Base-by-base conservation (phyloP, 2,888 invertebrate genomes). In the Cyclophora albipunctata region DNA sequence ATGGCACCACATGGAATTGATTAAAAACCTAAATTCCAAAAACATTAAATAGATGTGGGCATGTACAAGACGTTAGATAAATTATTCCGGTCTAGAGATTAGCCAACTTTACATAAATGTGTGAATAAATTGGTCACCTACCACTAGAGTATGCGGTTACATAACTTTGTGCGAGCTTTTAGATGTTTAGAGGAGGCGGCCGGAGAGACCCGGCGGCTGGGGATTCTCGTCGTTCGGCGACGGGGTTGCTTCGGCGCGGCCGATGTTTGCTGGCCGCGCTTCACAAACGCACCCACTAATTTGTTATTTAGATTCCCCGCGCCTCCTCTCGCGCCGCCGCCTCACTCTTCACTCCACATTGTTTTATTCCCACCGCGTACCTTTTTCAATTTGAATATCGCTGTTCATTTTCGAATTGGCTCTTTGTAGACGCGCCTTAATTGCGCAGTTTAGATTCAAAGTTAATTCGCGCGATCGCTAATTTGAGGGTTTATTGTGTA, bases 371-470 rank as follows among this genome's bases (percentile, higher is more conserved):
- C 62, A 55, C 59, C 82, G 84, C 87, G 87, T 86, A 72, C 77
- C 80, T 78, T 80, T 84, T 85, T 82, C 84, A 86, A 87, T 87
- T 86, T 85, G 81, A 87, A 86, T 83, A 84, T 79, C 81, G 81
- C 78, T 80, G 83, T 83, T 84, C 82, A 83, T 85, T 85, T 84
- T 83, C 78, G 78, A 78, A 83, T 83, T 77, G 79, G 78, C 79
- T 79, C 80, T 81, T 78, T 81, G 84, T 84, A 81, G 83, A 80
- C 78, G 79, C 72, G 74, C 75, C 73, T 78, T 84, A 86, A 87
- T 86, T 81, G 78, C 79, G 84, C 78, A 84, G 75, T 88, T 88
- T 88, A 71, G 79, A 88, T 87, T 88, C 87, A 85, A 73, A 70
- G 72, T 66, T 84, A 84, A 86, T 84, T 85, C 84, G 73, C 77